A percentile compares a stretch with the other conserved stretches of the same genome.
Evolutionary conservation across 2,888 invertebrate species (phyloP).

Genomic region (Chironomus tentans): DNA sequence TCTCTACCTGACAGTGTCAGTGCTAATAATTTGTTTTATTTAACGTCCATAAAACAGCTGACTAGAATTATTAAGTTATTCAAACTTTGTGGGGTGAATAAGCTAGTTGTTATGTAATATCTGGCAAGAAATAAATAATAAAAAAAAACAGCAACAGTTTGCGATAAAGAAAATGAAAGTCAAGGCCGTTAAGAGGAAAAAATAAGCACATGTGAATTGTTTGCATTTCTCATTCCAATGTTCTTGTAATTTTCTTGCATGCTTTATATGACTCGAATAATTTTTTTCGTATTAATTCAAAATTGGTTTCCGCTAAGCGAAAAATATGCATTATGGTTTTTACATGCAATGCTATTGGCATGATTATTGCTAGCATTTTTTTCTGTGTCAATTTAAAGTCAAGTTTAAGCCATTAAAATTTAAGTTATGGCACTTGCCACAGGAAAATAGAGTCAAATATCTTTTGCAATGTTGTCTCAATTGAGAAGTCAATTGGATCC

Average conservation of each 20-base stretch:
- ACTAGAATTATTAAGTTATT: too few species aligned
- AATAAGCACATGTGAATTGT: neutral
- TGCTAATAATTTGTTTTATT: too few species aligned
- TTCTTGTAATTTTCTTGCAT: neutral
- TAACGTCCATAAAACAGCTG: too few species aligned
- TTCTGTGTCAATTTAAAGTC: slow-evolving; percentile 17
- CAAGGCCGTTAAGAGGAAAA: slow-evolving; percentile 14
- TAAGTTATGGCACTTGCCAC: neutral
- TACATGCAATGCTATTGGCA: slow-evolving; percentile 7
- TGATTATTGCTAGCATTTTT: neutral
- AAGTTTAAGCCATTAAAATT: neutral
- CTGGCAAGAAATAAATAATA: neutral
- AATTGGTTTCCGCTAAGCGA: neutral
- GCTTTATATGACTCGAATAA: neutral
- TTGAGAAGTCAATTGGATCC: too few species aligned
- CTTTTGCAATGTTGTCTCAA: too few species aligned
- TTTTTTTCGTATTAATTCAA: neutral
- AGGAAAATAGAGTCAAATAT: neutral
- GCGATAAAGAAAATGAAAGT: slow-evolving; percentile 22
- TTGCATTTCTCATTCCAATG: neutral
- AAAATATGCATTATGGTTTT: neutral
- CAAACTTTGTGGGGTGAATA: too few species aligned
- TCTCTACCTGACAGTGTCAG: too few species aligned
- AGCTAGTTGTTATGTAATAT: neutral
- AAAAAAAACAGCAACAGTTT: neutral